Base-by-base conservation (phyloP, 2,797 vertebrate genomes). In the Fundulus diaphanus region DNA sequence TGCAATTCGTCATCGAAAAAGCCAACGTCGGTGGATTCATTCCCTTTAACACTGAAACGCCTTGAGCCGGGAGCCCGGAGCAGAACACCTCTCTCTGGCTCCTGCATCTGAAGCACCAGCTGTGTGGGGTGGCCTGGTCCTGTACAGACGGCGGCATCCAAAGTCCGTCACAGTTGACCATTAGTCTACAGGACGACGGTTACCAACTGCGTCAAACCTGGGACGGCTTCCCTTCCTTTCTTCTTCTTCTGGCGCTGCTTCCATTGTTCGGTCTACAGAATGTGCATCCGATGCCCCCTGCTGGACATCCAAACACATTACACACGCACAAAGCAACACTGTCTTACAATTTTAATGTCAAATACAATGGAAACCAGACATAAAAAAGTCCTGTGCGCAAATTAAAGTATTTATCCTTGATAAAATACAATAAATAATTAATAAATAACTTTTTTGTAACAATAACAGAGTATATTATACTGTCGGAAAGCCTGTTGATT, bases 121-220 rank as follows among this genome's bases (percentile, higher is more conserved):
- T 69, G 74, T 78, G 68, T 27, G 18, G 35, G 27, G 31, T 70
- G 54, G 70, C 57, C 78, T 66, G 35, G 67, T 73, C 48, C 35
- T 49, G 61, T 11, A 66, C 31, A 63, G n/a, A 31, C 51, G 54
- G 63, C 73, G 70, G 69, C 82, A 87, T 88, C 88, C 89, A 94
- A 93, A 92, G 90, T 93, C 91, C 91, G 87, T 15, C 1, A 71
- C 54, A 83, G 90, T 85, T 90, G 89, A 91, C 73, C 80, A 88
- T 91, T 91, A 89, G 78, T 76, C 57, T 3, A 1, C 27, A 2
- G 7, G 3, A 0, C 2, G 12, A 18, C 1, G 20, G 49, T 72
- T 15, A 16, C 18, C 29, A 89, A 89, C 85, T 90, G 89, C 90
- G 88, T 88, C 89, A 92, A 74, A 37, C 74, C 2, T 78, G 1